A percentile compares a stretch with the other conserved stretches of the same genome.
phyloP scores from a whole-genome alignment of 2,888 invertebrate genomes.

The Maniola hyperantus region DNA sequence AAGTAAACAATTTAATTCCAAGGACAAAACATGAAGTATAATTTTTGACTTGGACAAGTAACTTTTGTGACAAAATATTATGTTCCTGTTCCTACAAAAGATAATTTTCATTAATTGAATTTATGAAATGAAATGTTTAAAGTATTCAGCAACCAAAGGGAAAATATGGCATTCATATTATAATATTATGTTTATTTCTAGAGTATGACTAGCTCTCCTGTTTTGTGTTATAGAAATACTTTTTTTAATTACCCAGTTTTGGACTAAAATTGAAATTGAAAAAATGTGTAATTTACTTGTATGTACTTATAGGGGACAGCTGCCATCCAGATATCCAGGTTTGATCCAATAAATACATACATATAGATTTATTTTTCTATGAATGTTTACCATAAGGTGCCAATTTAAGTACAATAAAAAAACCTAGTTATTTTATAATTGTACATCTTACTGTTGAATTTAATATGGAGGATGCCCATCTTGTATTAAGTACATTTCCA shows the following conservation, averaged over 20 bases:
- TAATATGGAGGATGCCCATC: neutral
- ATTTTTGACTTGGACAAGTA: neutral
- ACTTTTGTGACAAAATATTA: neutral
- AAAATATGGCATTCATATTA: neutral
- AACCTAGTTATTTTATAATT: conserved; percentile 24
- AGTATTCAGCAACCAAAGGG: neutral
- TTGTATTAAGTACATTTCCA: conserved; percentile 21
- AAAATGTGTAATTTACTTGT: neutral
- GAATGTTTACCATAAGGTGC: conserved; percentile 67
- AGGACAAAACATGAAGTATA: too few relatives aligned
- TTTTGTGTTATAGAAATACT: neutral
- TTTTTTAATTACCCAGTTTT: neutral
- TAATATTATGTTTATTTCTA: neutral
- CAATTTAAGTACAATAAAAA: conserved; percentile 57
- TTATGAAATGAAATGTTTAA: neutral
- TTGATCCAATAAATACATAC: neutral
- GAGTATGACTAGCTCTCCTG: neutral
- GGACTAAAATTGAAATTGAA: neutral
- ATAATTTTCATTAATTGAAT: neutral
- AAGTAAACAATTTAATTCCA: too few relatives aligned
- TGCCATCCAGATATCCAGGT: neutral
- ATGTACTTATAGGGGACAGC: neutral
- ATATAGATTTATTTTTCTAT: conserved; percentile 7
- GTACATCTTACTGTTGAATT: conserved; percentile 34
- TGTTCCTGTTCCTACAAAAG: neutral